Base-by-base conservation (phyloP, 2,888 invertebrate genomes). In the Scaeva pyrastri region DNA sequence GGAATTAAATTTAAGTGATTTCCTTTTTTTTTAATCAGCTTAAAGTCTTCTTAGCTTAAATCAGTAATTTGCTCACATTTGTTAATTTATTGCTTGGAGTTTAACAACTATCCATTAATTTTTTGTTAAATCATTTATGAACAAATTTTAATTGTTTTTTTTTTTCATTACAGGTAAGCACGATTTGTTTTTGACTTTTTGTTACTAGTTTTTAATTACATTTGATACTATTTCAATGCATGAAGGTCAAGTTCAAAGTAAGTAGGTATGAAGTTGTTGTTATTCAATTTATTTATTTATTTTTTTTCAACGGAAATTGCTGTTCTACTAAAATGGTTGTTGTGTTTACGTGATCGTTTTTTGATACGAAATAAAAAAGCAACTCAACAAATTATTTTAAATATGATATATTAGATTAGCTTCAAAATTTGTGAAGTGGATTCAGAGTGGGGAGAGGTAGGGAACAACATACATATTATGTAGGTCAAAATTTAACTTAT, bases 161-260 rank as follows among this genome's bases (percentile, higher is more conserved):
- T 39, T 56, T 77, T 60, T 72, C 7, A 55, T 82, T 77, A 1
- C 82, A 82, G 82, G 82, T 82, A 82, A 82, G 82, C 77, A 64
- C 45, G 26, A 79, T 48, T 26, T 45, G 14, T 26, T 66, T 52
- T 70, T 36, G 31, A 7, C 8, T 31, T 2, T 31, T 1, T 31
- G 2, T 31, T 52, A 43, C 48, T 36, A 43, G 56, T 71, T 11
- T 75, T 70, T 39, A 64, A 76, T 76, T 70, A 55, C 39, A 70
- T 36, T 41, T 31, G 68, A 52, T 39, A 52, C 21, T 23, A 68
- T 39, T 68, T 52, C 10, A 12, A 39, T 36, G 31, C 12, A 16
- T 60, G 52, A 70, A 75, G 68, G 80, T 70, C 70, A 80, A 70
- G 75, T 75, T 75, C 52, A 70, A 11, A 48, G 68, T 74, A 26